These are phyloP conservation scores for Limnodromus scolopaceus DNA, from an alignment of 2,797 vertebrate genomes.

Conservation along the genomic window DNA sequence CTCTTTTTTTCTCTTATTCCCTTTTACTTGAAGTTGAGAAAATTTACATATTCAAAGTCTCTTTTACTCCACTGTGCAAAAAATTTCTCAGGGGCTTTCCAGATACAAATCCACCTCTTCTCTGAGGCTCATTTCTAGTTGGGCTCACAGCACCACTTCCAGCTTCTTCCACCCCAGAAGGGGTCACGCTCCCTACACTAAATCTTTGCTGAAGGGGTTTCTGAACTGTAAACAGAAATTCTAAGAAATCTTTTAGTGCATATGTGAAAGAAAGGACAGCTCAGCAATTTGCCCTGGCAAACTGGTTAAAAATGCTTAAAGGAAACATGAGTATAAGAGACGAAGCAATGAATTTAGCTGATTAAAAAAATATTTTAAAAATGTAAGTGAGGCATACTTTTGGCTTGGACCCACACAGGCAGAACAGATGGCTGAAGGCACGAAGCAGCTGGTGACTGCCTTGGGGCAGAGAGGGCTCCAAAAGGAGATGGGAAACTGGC, in stretches of 20 bases:
- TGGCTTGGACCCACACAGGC: neutral
- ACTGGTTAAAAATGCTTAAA: neutral
- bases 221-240: neutral
- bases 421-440: constrained; percentile 51
- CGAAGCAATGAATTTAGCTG: neutral
- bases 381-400: neutral
- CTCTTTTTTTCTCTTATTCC: accelerated
- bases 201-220: neutral
- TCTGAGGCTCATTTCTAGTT: neutral
- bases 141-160: neutral
- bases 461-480: neutral
- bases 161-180: neutral
- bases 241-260: neutral
- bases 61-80: neutral
- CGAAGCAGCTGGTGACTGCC: constrained; percentile 32
- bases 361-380: neutral
- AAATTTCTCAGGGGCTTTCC: neutral
- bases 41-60: neutral
- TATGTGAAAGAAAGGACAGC: neutral
- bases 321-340: neutral
- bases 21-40: neutral
- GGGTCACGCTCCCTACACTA: neutral
- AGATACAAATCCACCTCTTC: neutral
- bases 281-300: neutral
- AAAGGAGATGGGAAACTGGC: neutral